Base-by-base conservation (phyloP, 2,888 invertebrate genomes). In the Idaea dimidiata region DNA sequence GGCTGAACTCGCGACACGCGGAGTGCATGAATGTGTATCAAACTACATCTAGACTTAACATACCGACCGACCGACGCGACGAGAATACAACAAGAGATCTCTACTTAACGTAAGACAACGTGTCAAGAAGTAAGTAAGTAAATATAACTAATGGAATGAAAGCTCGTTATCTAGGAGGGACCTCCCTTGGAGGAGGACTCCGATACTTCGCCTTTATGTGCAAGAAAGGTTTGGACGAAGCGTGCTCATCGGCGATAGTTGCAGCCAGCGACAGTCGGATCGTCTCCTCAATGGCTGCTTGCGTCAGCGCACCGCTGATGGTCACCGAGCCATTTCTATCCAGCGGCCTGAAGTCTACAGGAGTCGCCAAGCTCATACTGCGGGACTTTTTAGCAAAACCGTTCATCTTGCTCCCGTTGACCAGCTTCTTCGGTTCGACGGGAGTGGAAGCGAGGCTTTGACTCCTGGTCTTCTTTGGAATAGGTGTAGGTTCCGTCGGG, bases 191-290 rank as follows among this genome's bases (percentile, higher is more conserved):
- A 67, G 95, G 94, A 62, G 95, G 94, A 86, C 95, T 95, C 76
- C 95, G 93, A 83, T 95, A 96, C 85, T 96, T 96, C 83, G 95
- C 95, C 79, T 95, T 94, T 80, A 95, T 95, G 89, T 95, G 95
- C 74, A 95, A 89, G 85, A 94, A 95, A 71, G 93, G 91, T 73
- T 93, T 91, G 76, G 93, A 93, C 66, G 88, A 72, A 57, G 80
- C 79, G 64, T 75, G 81, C 66, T 85, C 80, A 71, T 88, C 89
- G n/a, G 81, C 85, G 65, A 91, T 85, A 69, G 70, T 80, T 56
- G 91, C 92, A 31, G 88, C 89, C 8, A 92, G 78, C 6, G 91
- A 89, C 65, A 86, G 84, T 0, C 90, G 68, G 72, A 93, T 89
- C 74, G 89, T 91, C 75, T 91, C 91, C 72, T 93, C 93, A 59